Conservation (phyloP, 2,113 vertebrate species). For the Bolborhynchus lineola region DNA sequence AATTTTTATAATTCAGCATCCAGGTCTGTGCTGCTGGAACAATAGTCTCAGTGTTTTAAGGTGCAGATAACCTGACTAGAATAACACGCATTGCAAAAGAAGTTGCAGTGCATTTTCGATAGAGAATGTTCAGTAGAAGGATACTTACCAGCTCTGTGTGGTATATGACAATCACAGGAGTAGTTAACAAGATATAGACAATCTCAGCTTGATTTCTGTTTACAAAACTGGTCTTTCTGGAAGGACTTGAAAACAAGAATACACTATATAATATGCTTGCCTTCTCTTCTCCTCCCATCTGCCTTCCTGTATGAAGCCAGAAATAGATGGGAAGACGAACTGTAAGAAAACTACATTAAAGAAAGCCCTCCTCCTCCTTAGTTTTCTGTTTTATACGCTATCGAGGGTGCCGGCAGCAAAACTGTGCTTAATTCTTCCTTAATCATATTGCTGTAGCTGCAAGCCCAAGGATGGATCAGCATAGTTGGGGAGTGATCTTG, state of each 20-base stretch:
- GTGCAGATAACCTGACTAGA: slow-evolving; percentile 12
- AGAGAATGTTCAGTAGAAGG: neutral
- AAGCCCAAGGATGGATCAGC: neutral
- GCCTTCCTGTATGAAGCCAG: neutral
- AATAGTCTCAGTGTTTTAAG: slow-evolving; percentile 54
- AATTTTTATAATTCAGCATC: slow-evolving; percentile 3
- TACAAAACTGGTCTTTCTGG: neutral
- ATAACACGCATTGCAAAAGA: neutral
- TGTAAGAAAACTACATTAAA: neutral
- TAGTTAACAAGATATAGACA: slow-evolving; percentile 22
- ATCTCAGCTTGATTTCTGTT: slow-evolving; percentile 7
- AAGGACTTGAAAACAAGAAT: neutral
- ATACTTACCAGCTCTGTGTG: neutral
- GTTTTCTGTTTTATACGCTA: neutral
- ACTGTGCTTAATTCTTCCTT: neutral
- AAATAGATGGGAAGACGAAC: neutral
- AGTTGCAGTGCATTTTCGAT: neutral
- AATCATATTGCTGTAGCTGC: neutral
- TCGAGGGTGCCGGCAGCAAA: neutral
- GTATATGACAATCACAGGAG: neutral
- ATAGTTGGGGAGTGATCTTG: neutral
- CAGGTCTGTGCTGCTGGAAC: slow-evolving; percentile 42
- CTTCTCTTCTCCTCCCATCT: neutral
- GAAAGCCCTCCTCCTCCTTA: neutral
- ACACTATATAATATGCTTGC: neutral